Conservation (phyloP, 2,113 vertebrate genomes). For the Hypanus sabinus region DNA sequence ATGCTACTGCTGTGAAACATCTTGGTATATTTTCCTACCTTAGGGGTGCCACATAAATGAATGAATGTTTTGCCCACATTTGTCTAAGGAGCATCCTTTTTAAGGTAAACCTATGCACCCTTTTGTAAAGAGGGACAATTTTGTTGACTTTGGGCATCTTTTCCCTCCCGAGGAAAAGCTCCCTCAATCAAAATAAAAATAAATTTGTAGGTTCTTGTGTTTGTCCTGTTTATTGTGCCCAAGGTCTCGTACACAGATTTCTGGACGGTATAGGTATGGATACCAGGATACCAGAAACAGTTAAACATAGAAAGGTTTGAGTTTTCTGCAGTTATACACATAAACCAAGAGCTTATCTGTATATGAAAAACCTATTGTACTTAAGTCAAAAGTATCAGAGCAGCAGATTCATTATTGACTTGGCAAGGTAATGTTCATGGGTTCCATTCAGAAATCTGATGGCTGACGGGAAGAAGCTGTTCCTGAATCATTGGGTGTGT, state of each 20-base stretch:
- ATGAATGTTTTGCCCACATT: background rate
- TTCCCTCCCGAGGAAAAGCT: background rate
- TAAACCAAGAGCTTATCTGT: background rate
- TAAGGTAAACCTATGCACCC: background rate
- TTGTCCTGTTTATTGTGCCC: background rate
- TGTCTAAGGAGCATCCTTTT: background rate
- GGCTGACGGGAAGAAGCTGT: too few relatives aligned
- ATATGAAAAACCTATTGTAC: background rate
- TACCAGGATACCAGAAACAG: too few relatives aligned
- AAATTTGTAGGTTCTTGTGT: too few relatives aligned
- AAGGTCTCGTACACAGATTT: background rate
- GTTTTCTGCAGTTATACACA: background rate
- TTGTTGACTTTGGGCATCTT: too few relatives aligned
- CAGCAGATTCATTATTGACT: background rate
- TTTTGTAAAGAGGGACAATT: background rate
- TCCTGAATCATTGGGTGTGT: too few relatives aligned
- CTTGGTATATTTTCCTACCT: background rate
- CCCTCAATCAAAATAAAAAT: background rate
- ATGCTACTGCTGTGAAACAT: background rate
- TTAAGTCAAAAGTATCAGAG: background rate
- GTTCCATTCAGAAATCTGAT: too few relatives aligned
- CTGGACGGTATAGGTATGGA: background rate
- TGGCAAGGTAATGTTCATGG: background rate
- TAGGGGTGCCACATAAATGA: background rate
- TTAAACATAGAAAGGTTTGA: background rate